Evolutionary conservation across 2,113 vertebrate genomes (phyloP).

Genomic region (Apteryx owenii): DNA sequence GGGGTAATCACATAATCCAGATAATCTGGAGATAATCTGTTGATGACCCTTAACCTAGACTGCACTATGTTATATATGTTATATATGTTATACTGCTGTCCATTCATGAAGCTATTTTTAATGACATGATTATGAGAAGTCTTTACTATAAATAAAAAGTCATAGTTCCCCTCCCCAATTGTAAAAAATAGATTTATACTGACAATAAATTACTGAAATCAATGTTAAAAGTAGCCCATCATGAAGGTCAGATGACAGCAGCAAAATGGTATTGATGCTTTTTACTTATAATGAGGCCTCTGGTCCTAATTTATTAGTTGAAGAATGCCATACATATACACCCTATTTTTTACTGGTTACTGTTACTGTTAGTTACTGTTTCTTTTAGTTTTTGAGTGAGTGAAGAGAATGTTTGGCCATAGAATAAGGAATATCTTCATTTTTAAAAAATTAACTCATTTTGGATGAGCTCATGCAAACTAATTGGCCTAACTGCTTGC

Average conservation of each 20-base stretch:
- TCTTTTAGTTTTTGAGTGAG: neutral
- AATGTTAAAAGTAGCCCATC: neutral
- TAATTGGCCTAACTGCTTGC: neutral
- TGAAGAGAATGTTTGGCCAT: neutral
- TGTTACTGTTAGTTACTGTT: neutral
- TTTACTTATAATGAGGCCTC: neutral
- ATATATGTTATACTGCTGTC: neutral
- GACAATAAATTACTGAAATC: neutral
- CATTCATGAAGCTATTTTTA: conserved; percentile 49
- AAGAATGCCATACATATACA: neutral
- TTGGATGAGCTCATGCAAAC: neutral
- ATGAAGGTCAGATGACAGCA: neutral
- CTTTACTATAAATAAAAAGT: neutral
- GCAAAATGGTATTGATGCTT: neutral
- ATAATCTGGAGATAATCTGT: conserved; percentile 36
- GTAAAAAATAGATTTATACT: neutral
- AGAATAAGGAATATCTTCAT: neutral
- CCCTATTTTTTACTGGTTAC: neutral
- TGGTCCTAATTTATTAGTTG: neutral
- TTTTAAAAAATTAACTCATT: neutral
- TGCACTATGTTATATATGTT: neutral
- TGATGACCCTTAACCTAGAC: neutral
- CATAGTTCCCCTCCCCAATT: neutral
- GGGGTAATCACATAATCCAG: conserved; percentile 26
- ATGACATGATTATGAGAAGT: neutral